Percentiles rank a stretch among this genome's conserved stretches.
These are phyloP conservation scores for Aplocera efformata DNA, from an alignment of 2,888 invertebrate species.

Conservation along the genomic window DNA sequence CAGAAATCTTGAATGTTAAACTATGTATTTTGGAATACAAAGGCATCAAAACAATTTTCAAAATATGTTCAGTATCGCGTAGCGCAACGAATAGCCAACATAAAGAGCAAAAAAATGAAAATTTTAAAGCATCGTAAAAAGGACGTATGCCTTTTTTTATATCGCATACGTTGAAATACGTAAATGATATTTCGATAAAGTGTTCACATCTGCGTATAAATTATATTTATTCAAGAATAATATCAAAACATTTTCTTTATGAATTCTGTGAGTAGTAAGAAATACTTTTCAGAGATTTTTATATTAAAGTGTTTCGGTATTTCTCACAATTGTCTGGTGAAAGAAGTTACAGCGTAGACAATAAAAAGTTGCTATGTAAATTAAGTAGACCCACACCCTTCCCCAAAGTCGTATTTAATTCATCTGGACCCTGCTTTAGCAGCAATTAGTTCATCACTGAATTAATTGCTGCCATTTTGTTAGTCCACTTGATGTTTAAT, in stretches of 20 bases:
- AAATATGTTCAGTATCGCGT: background rate
- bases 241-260: constrained; percentile 9
- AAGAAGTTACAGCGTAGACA: no score
- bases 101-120: constrained; percentile 15
- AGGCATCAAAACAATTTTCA: background rate
- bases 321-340: no score
- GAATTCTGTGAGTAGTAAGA: constrained; percentile 16
- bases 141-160: background rate
- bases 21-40: no score
- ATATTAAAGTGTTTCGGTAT: background rate
- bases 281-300: no score
- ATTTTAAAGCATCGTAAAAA: constrained; percentile 24
- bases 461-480: no score
- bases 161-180: constrained; percentile 2
- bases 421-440: no score
- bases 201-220: constrained; percentile 2
- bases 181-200: constrained; percentile 6
- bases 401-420: no score
- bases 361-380: no score
- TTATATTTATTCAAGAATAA: constrained; percentile 1
- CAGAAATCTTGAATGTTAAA: no score
- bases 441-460: no score
- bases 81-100: constrained; percentile 2
- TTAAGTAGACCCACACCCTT: no score
- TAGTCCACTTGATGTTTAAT: no score